Evolutionary conservation across 2,888 invertebrate genomes (phyloP).

Genomic region (Dione juno): DNA sequence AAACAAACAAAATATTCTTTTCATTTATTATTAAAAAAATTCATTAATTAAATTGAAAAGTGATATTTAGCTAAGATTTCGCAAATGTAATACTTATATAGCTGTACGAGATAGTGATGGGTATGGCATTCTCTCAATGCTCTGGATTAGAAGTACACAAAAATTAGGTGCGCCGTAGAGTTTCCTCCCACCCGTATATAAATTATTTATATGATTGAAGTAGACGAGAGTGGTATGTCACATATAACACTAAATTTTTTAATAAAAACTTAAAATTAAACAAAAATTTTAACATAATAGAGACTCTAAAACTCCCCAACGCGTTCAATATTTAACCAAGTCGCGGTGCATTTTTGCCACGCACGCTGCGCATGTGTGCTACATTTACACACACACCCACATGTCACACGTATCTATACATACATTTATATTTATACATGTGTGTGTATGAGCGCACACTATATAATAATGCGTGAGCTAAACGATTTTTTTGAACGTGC

Average conservation of each 20-base stretch:
- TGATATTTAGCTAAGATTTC: no score
- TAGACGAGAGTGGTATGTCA: no score
- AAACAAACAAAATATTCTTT: no score
- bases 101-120: no score
- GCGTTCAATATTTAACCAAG: conserved; percentile 79
- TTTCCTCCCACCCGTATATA: no score
- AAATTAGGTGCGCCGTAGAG: no score
- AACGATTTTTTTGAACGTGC: conserved; percentile 44
- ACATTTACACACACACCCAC: conserved; percentile 67
- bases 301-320: conserved; percentile 54
- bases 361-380: conserved; percentile 64
- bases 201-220: no score
- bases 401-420: neutral
- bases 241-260: neutral
- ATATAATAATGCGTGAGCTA: conserved; percentile 45
- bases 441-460: conserved; percentile 39
- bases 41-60: no score
- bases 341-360: conserved; percentile 81
- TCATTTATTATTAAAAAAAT: no score
- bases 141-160: no score
- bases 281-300: conserved; percentile 38
- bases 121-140: no score
- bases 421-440: conserved; percentile 52
- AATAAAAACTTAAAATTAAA: neutral
- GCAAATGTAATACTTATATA: no score